Percentiles rank a stretch among this genome's conserved stretches.
Evolutionary conservation across 1,140 invertebrate genomes (phyloP).

Genomic region (Coenobita brevimanus): DNA sequence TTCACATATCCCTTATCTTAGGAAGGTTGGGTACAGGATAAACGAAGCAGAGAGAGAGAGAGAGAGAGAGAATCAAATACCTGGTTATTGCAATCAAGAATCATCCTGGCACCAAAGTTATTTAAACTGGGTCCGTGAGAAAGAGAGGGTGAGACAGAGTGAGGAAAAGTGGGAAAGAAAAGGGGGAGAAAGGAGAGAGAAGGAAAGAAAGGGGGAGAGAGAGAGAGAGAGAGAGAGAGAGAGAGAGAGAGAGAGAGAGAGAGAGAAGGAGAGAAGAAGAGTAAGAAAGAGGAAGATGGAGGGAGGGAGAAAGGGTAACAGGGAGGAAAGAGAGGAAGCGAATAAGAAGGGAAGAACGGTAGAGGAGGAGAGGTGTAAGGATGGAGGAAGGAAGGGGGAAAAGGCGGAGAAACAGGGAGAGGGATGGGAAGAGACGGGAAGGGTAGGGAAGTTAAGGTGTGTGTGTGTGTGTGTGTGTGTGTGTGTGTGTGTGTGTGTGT

Average conservation of each 20-base stretch:
- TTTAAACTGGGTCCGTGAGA: no score
- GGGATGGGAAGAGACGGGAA: background rate
- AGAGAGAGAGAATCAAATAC: no score
- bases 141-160: no score
- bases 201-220: background rate
- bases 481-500: no score
- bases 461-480: no score
- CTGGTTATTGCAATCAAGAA: background rate
- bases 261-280: background rate
- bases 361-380: background rate
- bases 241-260: background rate
- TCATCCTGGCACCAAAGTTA: no score
- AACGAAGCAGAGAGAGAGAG: no score
- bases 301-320: no score
- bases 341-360: background rate
- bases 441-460: background rate
- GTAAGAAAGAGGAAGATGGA: background rate
- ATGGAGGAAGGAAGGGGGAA: background rate
- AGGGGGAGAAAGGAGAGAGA: background rate
- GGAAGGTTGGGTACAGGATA: no score
- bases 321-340: background rate
- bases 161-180: no score
- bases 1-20: no score
- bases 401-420: background rate
- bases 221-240: background rate